Base-by-base conservation (phyloP, 2,888 invertebrate genomes). In the Oegoconia quadripuncta region DNA sequence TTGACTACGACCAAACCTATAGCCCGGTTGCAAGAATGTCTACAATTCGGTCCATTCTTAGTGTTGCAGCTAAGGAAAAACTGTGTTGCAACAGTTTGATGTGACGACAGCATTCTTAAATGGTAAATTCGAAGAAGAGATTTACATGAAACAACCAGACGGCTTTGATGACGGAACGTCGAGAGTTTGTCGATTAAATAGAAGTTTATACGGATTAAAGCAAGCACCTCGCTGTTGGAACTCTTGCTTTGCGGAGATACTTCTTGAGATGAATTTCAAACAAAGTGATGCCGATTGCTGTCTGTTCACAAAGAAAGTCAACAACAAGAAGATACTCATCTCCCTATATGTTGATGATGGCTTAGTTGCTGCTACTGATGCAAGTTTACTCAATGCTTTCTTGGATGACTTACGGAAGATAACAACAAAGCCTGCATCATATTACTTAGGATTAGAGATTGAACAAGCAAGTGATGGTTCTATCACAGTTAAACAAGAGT, bases 221-320 rank as follows among this genome's bases (percentile, higher is more conserved):
- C 42, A 48, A 29, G 42, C 47, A 9, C 40, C 39, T n/a, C n/a
- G 23, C 14, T 37, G 39, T 20, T 45, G 45, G 45, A 42, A 48
- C 25, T 18, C 11, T 1, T 26, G 37, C 14, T 39, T 45, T 7
- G 9, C 8, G 2, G 34, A 42, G 3, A 39, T 27, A 32, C 16
- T 49, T 2, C 17, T 23, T 13, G 7, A 27, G 14, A 27, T 26
- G 6, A 33, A 35, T 8, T 41, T 48, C 11, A 20, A 36, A 35
- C 33, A 37, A 11, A 29, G 38, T 31, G 26, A 31, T 5, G 11
- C 22, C 8, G 44, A 44, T 42, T 37, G 40, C 9, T 48, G 42
- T 34, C 22, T 42, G 13, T 42, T 34, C 22, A 30, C 23, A 11
- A 41, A 37, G 43, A 31, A 39, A 16, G 11, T 8, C 15, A 12